Conservation (phyloP, 2,797 vertebrate genomes). For the Betta splendens region DNA sequence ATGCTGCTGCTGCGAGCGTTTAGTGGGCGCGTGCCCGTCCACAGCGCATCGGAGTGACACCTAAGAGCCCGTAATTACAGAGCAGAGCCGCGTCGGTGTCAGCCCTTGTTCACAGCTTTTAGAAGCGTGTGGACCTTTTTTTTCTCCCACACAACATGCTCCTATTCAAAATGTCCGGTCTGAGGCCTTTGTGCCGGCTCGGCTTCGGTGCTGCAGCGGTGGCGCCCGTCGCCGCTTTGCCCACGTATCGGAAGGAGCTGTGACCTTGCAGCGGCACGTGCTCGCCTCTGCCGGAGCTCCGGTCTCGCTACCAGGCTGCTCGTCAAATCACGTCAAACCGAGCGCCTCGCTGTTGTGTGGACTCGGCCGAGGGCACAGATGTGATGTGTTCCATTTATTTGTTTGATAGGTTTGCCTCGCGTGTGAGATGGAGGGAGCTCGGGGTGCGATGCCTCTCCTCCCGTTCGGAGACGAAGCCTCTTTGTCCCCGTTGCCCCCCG, state of each 20-base stretch:
- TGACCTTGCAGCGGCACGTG: conserved; percentile 59
- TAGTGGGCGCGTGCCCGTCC: conserved; percentile 48
- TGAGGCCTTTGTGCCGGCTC: conserved; percentile 23
- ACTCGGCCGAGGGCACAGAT: conserved; percentile 33
- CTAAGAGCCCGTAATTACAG: conserved; percentile 74
- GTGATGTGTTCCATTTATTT: not conserved
- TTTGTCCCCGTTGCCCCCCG: conserved; percentile 64
- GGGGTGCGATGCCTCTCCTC: conserved; percentile 42
- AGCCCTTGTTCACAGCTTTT: conserved; percentile 57
- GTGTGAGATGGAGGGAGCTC: conserved; percentile 45
- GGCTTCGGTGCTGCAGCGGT: conserved; percentile 6
- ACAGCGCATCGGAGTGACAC: conserved; percentile 57
- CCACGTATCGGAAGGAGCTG: conserved; percentile 36
- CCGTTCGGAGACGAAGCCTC: conserved; percentile 34
- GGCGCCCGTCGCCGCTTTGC: conserved; percentile 25
- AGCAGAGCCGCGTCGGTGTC: conserved; percentile 51
- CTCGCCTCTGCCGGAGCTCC: conserved; percentile 42
- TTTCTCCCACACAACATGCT: too few species aligned
- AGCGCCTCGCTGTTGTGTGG: conserved; percentile 34
- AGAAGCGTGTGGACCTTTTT: conserved; percentile 27
- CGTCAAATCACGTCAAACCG: conserved; percentile 53
- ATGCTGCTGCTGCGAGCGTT: conserved; percentile 35
- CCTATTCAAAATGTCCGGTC: too few species aligned
- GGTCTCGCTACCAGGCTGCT: conserved; percentile 22
- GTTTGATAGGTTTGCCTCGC: conserved; percentile 27